Evolutionary conservation across 2,797 vertebrate genomes (phyloP).

Genomic region (Oceanodroma leucorhoa): DNA sequence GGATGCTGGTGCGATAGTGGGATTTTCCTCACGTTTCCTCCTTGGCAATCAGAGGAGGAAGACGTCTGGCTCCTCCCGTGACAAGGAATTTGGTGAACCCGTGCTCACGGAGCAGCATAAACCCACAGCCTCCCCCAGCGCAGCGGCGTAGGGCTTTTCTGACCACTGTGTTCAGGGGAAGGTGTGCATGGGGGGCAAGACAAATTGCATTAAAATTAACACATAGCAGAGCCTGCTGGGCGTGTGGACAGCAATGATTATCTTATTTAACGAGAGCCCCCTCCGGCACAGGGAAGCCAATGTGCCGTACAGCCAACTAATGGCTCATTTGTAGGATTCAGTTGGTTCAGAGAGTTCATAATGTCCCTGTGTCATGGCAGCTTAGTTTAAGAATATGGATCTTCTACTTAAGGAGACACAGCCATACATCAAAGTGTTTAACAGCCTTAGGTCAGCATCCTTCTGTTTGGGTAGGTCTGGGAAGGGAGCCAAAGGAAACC

Average conservation of each 20-base stretch:
- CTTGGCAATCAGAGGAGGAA: not conserved
- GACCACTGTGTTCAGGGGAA: not conserved
- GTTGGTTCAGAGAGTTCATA: slow-evolving; percentile 45
- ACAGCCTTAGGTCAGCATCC: slow-evolving; percentile 42
- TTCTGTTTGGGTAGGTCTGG: slow-evolving; percentile 44
- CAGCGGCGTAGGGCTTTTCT: fast-evolving
- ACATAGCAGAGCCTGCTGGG: not conserved
- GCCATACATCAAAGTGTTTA: slow-evolving; percentile 30
- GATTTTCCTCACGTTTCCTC: not conserved
- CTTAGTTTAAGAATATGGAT: slow-evolving; percentile 43
- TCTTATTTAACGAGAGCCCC: not conserved
- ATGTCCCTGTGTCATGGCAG: slow-evolving; percentile 20
- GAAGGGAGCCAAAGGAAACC: slow-evolving; percentile 47
- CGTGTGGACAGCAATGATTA: not conserved
- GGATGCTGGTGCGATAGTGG: not conserved
- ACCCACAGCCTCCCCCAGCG: not conserved
- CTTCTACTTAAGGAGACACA: slow-evolving; percentile 20
- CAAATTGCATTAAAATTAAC: not conserved
- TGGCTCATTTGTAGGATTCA: slow-evolving; percentile 37
- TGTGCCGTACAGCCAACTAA: not conserved
- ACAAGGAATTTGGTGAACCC: not conserved
- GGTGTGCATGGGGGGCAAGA: not conserved
- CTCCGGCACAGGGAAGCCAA: not conserved
- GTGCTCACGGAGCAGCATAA: fast-evolving
- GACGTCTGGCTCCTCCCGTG: fast-evolving